Conservation (phyloP, 1,140 invertebrate genomes). For the Schlechtendalia chinensis region DNA sequence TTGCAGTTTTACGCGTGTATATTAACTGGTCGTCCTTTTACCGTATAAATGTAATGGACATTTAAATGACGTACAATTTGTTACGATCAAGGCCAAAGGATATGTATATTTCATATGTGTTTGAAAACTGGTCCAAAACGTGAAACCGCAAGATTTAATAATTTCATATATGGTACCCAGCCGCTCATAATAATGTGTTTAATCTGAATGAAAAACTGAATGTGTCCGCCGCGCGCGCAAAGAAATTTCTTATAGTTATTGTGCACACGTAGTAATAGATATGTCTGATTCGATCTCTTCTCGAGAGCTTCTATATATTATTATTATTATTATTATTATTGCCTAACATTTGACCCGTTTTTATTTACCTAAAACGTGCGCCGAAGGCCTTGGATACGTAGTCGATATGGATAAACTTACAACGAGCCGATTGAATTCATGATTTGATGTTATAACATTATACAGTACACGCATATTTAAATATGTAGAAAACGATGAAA, state of each 20-base stretch:
- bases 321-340: conserved; percentile 9
- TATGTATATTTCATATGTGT: background rate
- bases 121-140: conserved; percentile 2
- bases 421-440: background rate
- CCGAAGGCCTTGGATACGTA: conserved; percentile 6
- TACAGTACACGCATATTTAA: background rate
- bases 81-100: conserved; percentile 28
- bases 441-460: background rate
- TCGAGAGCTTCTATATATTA: conserved; percentile 15
- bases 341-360: conserved; percentile 36
- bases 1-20: background rate
- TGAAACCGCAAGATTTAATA: conserved; percentile 42
- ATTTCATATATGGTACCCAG: background rate
- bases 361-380: background rate
- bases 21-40: background rate
- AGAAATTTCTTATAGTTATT: conserved; percentile 16
- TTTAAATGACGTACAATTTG: conserved; percentile 10
- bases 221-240: background rate
- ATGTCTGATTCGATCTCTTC: conserved; percentile 27
- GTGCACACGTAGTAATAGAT: conserved; percentile 3
- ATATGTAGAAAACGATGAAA: background rate
- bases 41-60: conserved; percentile 5
- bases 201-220: conserved; percentile 40
- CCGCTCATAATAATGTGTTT: conserved; percentile 6
- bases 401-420: background rate